These are phyloP conservation scores for Adineta ricciae DNA, from an alignment of 2,888 invertebrate genomes.

Conservation along the genomic window DNA sequence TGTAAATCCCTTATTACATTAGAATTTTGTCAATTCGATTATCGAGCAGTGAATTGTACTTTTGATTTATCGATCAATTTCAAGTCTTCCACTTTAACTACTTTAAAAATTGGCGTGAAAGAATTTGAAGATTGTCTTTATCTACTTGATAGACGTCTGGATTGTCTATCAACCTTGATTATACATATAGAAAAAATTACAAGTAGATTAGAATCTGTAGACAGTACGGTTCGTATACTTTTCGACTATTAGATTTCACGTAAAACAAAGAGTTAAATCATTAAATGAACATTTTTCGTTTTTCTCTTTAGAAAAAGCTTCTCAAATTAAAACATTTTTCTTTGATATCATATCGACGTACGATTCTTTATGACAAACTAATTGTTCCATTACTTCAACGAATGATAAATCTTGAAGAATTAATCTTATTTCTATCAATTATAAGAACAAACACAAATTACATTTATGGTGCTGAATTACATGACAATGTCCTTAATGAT, in stretches of 20 bases:
- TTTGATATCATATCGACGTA: background rate
- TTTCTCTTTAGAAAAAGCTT: background rate
- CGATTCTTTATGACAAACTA: background rate
- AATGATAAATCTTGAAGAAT: slow-evolving; percentile 2
- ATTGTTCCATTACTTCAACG: background rate
- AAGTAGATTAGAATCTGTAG: too few relatives aligned
- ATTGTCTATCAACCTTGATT: background rate
- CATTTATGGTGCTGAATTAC: background rate
- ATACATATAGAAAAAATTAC: too few relatives aligned
- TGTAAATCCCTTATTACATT: too few relatives aligned
- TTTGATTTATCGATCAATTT: background rate
- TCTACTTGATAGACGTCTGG: background rate
- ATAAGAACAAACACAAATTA: background rate
- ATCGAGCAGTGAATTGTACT: background rate
- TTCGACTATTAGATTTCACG: too few relatives aligned
- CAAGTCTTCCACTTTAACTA: background rate
- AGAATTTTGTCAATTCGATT: background rate
- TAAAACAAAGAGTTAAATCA: too few relatives aligned
- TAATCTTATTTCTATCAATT: background rate
- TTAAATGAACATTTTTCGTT: too few relatives aligned
- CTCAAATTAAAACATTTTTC: background rate
- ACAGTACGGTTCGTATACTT: too few relatives aligned
- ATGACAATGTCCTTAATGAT: background rate
- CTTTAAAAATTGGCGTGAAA: background rate
- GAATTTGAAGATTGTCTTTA: background rate